These are phyloP conservation scores for Dicranocentrus wangi DNA, from an alignment of 2,888 invertebrate genomes.

Conservation along the genomic window DNA sequence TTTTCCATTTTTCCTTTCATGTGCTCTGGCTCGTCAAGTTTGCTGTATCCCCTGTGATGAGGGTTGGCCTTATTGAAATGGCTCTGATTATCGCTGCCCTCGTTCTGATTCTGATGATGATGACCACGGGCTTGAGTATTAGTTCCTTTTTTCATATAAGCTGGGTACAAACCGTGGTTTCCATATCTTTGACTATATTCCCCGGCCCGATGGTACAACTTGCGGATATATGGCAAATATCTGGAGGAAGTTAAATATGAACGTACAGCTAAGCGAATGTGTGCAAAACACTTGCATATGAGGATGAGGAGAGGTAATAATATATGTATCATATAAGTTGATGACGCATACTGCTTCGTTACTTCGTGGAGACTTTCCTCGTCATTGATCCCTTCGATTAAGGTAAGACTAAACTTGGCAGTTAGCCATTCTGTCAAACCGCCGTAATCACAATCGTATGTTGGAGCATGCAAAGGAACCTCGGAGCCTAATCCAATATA, in stretches of 20 bases:
- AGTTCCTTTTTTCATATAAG: conserved; percentile 51
- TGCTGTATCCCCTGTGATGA: conserved; percentile 28
- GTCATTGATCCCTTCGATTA: conserved; percentile 22
- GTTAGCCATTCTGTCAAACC: conserved; percentile 59
- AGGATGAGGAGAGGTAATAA: background rate
- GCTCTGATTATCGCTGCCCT: background rate
- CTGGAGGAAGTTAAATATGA: background rate
- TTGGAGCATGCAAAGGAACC: conserved; percentile 66
- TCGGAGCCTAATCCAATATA: too few relatives aligned
- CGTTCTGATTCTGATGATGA: background rate
- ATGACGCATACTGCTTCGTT: conserved; percentile 42
- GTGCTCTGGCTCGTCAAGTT: conserved; percentile 38
- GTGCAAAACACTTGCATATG: background rate
- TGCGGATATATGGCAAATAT: conserved; percentile 51
- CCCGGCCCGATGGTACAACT: conserved; percentile 68
- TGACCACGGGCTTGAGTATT: too few relatives aligned
- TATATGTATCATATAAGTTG: background rate
- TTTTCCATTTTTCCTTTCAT: conserved; percentile 57
- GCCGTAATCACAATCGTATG: conserved; percentile 67
- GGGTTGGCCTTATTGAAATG: background rate
- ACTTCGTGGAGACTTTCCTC: conserved; percentile 51
- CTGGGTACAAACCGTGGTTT: conserved; percentile 65
- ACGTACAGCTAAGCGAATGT: background rate
- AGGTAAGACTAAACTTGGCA: conserved; percentile 36
- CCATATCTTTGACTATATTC: conserved; percentile 67